Percentiles rank a stretch among this genome's conserved stretches.
Evolutionary conservation across 2,113 vertebrate species (phyloP).

Genomic region (Hippoglossus stenolepis): DNA sequence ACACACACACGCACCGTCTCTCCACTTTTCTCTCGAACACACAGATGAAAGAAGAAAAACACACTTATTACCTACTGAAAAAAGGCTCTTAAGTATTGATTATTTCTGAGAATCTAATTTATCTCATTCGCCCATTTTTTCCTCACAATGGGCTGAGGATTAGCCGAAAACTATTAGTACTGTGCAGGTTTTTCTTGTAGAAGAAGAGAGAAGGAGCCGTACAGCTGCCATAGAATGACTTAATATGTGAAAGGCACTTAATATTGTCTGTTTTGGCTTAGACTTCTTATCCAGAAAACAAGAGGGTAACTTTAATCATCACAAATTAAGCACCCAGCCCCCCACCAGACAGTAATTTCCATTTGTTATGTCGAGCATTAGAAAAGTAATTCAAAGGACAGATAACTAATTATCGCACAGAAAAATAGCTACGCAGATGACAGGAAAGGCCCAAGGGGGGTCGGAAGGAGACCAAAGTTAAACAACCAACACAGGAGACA

Average conservation of each 20-base stretch:
- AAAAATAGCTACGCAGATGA: conserved; percentile 49
- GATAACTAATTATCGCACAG: conserved; percentile 39
- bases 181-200: conserved; percentile 22
- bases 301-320: conserved; percentile 37
- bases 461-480: conserved; percentile 10
- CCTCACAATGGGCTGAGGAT: conserved; percentile 33
- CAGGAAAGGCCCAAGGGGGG: conserved; percentile 15
- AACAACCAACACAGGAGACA: conserved; percentile 13
- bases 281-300: conserved; percentile 13
- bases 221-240: conserved; percentile 15
- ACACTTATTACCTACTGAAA: conserved; percentile 4
- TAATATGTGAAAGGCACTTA: conserved; percentile 31
- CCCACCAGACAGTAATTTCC: conserved; percentile 22
- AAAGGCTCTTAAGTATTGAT: neutral
- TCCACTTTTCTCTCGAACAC: neutral
- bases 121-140: conserved; percentile 25
- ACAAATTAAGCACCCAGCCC: conserved; percentile 8
- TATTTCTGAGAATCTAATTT: conserved; percentile 33
- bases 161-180: conserved; percentile 40
- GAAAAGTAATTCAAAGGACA: conserved; percentile 42
- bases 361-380: conserved; percentile 22
- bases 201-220: neutral
- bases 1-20: neutral
- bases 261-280: conserved; percentile 14
- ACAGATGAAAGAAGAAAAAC: neutral